Evolutionary conservation across 1,140 invertebrate genomes (phyloP), one percentile per base, ranked within the genome.

Genomic region (Odontomachus brunneus): DNA sequence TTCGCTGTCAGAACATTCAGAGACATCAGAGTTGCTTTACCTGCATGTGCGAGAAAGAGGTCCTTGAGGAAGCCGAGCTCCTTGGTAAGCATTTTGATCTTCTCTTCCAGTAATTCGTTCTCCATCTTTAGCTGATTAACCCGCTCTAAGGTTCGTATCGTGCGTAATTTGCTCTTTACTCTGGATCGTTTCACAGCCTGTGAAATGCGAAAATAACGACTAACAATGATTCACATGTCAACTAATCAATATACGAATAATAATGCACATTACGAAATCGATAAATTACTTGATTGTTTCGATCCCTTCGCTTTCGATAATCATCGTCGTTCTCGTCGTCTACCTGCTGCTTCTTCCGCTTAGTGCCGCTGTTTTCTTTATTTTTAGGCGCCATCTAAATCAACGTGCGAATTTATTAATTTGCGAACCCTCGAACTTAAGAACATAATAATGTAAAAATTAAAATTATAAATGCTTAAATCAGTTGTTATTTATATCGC

Each of bases 181-280:
- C 98, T 95, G 84, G 97, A 98, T 89, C 97, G 97, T 90, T 98
- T 97, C 2, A 98, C 98, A 55, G 98, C 98, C 96, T 97, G 89
- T 19, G 94, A 95, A 91, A 84, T 63, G 44, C 22, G 71, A 71
- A 74, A 74, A 24, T 24, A 72, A 60, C 17, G 2, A 81, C 14
- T 12, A 17, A 55, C 17, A 5, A 67, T n/a, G 44, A 17, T 53
- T 57, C 22, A 48, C 1, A 7, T 2, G 29, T 38, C 29, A 53
- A 38, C 24, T n/a, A 24, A 33, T 73, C 29, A 66, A 53, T 78
- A 22, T 67, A 3, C 49, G 33, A 83, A 66, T 55, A 49, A 66
- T 14, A 15, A 38, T 71, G 12, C 12, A 17, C 19, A 17, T 44
- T 29, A 9, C 33, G 4, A 53, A 63, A 81, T 26, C 29, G 14